Conservation (phyloP, 2,888 invertebrate species). For the Pyrocoelia pectoralis region DNA sequence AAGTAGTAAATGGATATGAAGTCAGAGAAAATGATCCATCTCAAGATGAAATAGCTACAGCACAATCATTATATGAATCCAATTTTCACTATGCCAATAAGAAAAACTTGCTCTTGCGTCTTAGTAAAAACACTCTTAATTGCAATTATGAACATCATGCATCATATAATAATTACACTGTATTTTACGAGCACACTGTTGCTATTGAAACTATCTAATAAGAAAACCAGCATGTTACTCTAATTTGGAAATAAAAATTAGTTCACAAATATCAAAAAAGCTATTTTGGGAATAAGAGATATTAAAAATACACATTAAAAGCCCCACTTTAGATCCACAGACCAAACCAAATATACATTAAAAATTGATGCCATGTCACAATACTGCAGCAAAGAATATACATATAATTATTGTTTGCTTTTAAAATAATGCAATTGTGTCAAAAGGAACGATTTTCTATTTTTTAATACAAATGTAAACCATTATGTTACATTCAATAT, state of each 20-base stretch:
- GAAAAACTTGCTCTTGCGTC: slow-evolving; percentile 41
- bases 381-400: slow-evolving; percentile 13
- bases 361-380: slow-evolving; percentile 31
- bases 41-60: slow-evolving; percentile 55
- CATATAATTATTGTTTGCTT: neutral
- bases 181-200: slow-evolving; percentile 40
- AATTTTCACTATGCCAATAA: slow-evolving; percentile 55
- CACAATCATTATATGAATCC: slow-evolving; percentile 55
- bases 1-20: slow-evolving; percentile 53
- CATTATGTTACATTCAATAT: too few species aligned
- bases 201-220: slow-evolving; percentile 37
- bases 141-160: slow-evolving; percentile 48
- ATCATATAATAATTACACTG: slow-evolving; percentile 55
- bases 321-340: slow-evolving; percentile 35
- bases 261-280: slow-evolving; percentile 36
- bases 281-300: slow-evolving; percentile 31
- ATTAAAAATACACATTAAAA: slow-evolving; percentile 32
- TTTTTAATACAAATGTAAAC: neutral
- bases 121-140: slow-evolving; percentile 29
- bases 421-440: neutral
- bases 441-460: slow-evolving; percentile 19
- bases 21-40: slow-evolving; percentile 54
- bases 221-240: slow-evolving; percentile 34
- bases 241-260: slow-evolving; percentile 35
- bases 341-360: slow-evolving; percentile 35